A percentile compares a stretch with the other conserved stretches of the same genome.
Evolutionary conservation across 2,888 invertebrate genomes (phyloP).

Genomic region (Polyommatus icarus): DNA sequence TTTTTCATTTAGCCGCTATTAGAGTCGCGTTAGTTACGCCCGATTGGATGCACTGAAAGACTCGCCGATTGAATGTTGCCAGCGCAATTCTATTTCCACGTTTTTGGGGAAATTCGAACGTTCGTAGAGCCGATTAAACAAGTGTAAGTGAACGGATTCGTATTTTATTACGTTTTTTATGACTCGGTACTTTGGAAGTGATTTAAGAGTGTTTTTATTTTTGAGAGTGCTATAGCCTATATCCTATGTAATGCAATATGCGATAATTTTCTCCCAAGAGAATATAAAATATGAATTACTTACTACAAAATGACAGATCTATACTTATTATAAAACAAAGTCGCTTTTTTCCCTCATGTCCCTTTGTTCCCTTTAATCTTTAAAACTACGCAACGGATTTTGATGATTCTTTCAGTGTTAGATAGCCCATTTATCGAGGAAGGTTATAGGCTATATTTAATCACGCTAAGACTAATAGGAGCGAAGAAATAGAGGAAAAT

Average conservation of each 20-base stretch:
- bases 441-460: too few relatives aligned
- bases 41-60: conserved; percentile 36
- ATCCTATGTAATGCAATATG: not conserved
- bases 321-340: too few relatives aligned
- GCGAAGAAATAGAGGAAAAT: too few relatives aligned
- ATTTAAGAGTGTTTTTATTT: not conserved
- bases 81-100: conserved; percentile 10
- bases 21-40: conserved; percentile 36
- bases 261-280: too few relatives aligned
- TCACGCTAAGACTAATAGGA: too few relatives aligned
- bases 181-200: not conserved
- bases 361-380: too few relatives aligned
- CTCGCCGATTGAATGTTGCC: conserved; percentile 29
- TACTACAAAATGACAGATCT: not conserved
- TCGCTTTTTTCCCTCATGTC: too few relatives aligned
- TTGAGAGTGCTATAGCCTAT: not conserved
- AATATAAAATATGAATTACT: not conserved
- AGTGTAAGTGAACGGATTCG: not conserved
- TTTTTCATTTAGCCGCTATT: conserved; percentile 39
- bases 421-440: too few relatives aligned
- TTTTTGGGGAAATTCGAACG: conserved; percentile 3
- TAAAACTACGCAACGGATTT: too few relatives aligned
- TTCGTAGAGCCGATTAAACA: not conserved
- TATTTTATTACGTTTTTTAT: not conserved
- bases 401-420: too few relatives aligned